phyloP scores from a whole-genome alignment of 53 echinoderm and acorn worm genomes.

The Echinometra lucunter region DNA sequence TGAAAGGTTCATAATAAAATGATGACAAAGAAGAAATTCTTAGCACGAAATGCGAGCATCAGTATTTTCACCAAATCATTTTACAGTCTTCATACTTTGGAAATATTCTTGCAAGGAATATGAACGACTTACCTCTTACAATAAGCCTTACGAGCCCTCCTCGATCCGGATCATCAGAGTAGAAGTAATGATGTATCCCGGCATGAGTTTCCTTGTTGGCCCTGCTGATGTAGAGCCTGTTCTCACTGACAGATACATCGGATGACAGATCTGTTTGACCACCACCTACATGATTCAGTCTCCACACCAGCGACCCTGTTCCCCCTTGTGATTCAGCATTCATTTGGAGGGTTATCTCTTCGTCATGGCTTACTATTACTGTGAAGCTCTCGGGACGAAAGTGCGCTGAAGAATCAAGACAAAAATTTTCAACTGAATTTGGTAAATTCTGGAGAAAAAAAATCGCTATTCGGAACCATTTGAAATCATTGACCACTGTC shows the following conservation, averaged over 20 bases:
- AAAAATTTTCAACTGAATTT: too few species aligned
- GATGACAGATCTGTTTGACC: neutral
- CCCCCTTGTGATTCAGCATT: neutral
- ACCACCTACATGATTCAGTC: neutral
- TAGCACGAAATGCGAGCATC: too few species aligned
- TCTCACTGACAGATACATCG: neutral
- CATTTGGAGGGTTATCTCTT: conserved; percentile 39
- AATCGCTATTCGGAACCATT: neutral
- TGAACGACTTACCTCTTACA: conserved; percentile 24
- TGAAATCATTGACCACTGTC: too few species aligned
- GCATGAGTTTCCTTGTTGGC: conserved; percentile 14
- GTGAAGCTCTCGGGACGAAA: neutral
- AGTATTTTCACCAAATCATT: too few species aligned
- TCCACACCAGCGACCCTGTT: neutral
- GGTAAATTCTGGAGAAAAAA: neutral
- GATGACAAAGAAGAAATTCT: too few species aligned
- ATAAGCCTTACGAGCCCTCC: conserved; percentile 42
- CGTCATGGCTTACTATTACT: conserved; percentile 37
- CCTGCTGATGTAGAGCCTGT: conserved; percentile 36
- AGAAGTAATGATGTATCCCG: conserved; percentile 49
- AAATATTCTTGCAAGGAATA: too few species aligned
- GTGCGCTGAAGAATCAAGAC: neutral
- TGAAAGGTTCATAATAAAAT: too few species aligned
- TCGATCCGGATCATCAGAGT: neutral
- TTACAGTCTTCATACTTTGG: neutral